Evolutionary conservation across 2,113 vertebrate species (phyloP).

Genomic region (human (Homo sapiens)): DNA sequence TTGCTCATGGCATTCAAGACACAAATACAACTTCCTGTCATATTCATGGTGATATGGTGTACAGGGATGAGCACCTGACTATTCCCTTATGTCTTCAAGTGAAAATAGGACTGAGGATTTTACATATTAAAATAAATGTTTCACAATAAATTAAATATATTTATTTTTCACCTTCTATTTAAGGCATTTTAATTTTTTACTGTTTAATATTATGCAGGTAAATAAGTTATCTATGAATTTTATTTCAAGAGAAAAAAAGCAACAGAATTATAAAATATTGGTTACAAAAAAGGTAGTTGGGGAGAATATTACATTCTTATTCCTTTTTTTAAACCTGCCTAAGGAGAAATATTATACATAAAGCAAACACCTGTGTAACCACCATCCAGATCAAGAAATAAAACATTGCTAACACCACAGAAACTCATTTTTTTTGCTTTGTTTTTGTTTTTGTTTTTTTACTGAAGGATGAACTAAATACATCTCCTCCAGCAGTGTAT

Average conservation of each 20-base stretch:
- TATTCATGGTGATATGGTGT: neutral
- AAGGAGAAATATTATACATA: neutral
- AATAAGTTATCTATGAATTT: constrained; percentile 8
- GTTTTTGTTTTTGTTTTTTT: neutral
- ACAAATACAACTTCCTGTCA: neutral
- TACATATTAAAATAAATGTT: neutral
- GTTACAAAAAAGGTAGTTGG: neutral
- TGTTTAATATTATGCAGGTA: neutral
- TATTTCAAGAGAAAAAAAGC: neutral
- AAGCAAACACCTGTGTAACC: neutral
- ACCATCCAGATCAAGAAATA: neutral
- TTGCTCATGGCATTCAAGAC: neutral
- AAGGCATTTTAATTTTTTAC: neutral
- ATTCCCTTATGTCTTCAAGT: neutral
- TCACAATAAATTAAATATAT: neutral
- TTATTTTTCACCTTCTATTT: neutral
- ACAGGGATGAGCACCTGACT: neutral
- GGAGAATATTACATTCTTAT: neutral
- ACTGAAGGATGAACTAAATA: neutral
- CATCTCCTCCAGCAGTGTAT: neutral
- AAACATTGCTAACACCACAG: neutral
- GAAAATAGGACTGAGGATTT: neutral
- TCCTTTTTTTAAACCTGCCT: neutral
- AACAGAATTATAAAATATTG: neutral
- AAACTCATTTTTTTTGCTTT: neutral